These are phyloP conservation scores for Drosophila barbarae DNA, from an alignment of 2,888 invertebrate genomes.

Conservation along the genomic window DNA sequence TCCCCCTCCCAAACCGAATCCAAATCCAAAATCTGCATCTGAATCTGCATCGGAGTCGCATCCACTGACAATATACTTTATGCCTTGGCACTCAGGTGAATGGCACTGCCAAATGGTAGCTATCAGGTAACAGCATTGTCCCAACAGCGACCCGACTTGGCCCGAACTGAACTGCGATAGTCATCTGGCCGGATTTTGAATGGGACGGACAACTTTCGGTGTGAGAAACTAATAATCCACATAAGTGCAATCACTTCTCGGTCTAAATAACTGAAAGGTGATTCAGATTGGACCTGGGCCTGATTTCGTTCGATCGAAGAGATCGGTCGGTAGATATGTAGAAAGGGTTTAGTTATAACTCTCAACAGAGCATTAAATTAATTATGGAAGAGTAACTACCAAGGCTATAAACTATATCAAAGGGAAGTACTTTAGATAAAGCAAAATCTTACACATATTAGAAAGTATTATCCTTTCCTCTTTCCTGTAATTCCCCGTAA, in stretches of 20 bases:
- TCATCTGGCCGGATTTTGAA: slow-evolving; percentile 21
- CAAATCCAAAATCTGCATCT: slow-evolving; percentile 12
- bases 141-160: slow-evolving; percentile 22
- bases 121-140: slow-evolving; percentile 55
- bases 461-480: neutral
- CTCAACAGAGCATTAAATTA: neutral
- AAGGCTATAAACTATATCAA: neutral
- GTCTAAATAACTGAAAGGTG: slow-evolving; percentile 1
- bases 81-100: slow-evolving; percentile 57
- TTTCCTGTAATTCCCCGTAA: slow-evolving; percentile 1
- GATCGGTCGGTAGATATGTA: slow-evolving; percentile 26
- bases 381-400: neutral
- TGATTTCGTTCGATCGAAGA: slow-evolving; percentile 1
- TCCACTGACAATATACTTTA: slow-evolving; percentile 58
- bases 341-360: neutral
- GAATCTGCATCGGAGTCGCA: slow-evolving; percentile 2
- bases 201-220: slow-evolving; percentile 7
- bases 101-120: slow-evolving; percentile 56
- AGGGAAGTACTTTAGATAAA: neutral
- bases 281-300: no score
- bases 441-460: neutral
- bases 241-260: slow-evolving; percentile 7
- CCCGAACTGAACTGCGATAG: slow-evolving; percentile 31
- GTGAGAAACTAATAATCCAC: slow-evolving; percentile 37
- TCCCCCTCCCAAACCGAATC: slow-evolving; percentile 1